Conservation (phyloP, 2,797 vertebrate species). For the Ptychobarbus kaznakovi region DNA sequence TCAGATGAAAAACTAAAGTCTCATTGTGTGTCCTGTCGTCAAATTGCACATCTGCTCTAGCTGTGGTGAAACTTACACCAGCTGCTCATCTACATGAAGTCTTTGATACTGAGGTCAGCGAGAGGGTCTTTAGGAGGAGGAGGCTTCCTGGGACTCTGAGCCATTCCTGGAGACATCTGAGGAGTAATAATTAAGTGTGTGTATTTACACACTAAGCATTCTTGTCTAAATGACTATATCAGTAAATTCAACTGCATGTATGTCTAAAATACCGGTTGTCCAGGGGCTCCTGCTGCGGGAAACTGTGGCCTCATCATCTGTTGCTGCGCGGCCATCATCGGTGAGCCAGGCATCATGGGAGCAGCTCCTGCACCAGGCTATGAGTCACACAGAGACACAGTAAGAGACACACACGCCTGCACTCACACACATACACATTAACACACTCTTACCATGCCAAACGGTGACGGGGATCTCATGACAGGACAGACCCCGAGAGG, state of each 20-base stretch:
- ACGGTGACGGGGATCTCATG: conserved; percentile 86
- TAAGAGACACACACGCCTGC: conserved; percentile 32
- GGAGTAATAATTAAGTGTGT: neutral
- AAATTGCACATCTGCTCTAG: neutral
- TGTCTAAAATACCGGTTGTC: conserved; percentile 83
- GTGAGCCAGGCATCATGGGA: conserved; percentile 88
- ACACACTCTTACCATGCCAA: conserved; percentile 89
- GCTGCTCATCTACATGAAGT: conserved; percentile 92
- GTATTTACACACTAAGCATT: neutral
- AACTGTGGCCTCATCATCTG: conserved; percentile 94
- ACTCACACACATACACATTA: conserved; percentile 5
- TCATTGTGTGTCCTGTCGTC: neutral
- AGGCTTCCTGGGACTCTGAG: conserved; percentile 97
- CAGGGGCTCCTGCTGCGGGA: conserved; percentile 75
- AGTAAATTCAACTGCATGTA: neutral
- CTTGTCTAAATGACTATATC: conserved; percentile 14
- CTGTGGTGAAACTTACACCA: conserved; percentile 48
- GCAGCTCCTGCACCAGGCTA: conserved; percentile 87
- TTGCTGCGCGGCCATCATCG: conserved; percentile 81
- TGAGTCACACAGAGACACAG: conserved; percentile 57
- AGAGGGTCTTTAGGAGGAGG: conserved; percentile 94
- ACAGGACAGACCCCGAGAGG: conserved; percentile 77
- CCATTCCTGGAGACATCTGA: conserved; percentile 81
- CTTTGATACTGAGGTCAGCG: conserved; percentile 99
- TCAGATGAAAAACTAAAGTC: neutral